A percentile compares a stretch with the other conserved stretches of the same genome.
Evolutionary conservation across 92 coral and sea anemone genomes (phyloP).

Genomic region (Meandrina meandrites): DNA sequence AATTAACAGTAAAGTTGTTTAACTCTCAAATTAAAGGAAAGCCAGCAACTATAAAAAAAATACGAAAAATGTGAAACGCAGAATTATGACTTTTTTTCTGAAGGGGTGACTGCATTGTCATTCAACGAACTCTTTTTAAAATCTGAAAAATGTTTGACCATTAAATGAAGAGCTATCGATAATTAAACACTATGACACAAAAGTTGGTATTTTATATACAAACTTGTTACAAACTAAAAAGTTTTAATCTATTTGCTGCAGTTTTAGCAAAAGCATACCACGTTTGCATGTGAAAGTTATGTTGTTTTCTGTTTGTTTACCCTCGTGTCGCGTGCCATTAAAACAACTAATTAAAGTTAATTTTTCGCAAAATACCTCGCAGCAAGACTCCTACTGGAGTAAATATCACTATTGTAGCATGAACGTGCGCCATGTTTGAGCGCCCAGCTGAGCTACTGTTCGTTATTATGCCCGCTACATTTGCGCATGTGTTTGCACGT

Average conservation of each 20-base stretch:
- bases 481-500: conserved; percentile 48
- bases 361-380: conserved; percentile 12
- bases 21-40: no score
- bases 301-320: conserved; percentile 40
- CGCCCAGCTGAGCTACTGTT: conserved; percentile 43
- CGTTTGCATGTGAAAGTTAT: not conserved
- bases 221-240: not conserved
- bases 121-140: not conserved
- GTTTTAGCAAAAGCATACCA: conserved; percentile 7
- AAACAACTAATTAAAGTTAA: conserved; percentile 45
- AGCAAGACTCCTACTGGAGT: conserved; percentile 22
- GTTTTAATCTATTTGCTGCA: not conserved
- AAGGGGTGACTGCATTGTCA: not conserved
- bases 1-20: not conserved
- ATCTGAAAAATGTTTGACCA: not conserved
- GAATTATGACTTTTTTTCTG: not conserved
- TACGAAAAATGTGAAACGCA: not conserved
- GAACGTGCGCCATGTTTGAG: conserved; percentile 44
- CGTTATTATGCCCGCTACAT: conserved; percentile 1
- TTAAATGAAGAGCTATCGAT: not conserved
- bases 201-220: not conserved
- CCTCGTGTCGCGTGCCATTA: conserved; percentile 48
- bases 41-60: not conserved
- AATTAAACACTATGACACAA: not conserved
- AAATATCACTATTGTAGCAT: conserved; percentile 32